phyloP scores from a whole-genome alignment of 1,140 invertebrate species.

The Tetramorium simillimum region DNA sequence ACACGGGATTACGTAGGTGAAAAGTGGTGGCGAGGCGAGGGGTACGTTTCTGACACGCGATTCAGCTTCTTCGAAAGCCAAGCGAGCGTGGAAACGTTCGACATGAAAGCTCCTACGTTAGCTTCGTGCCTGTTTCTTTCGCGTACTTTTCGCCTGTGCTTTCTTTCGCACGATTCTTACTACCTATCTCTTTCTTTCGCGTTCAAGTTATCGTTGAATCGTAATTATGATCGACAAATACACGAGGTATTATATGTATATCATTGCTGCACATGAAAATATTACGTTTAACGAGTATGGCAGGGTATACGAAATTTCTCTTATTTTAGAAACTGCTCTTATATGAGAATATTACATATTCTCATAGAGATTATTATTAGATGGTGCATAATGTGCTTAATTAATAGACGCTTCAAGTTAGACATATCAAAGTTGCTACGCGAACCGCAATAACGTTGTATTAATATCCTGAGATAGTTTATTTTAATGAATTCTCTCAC shows the following conservation, averaged over 20 bases:
- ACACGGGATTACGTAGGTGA: constrained; percentile 62
- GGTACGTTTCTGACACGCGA: constrained; percentile 66
- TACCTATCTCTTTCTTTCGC: neutral
- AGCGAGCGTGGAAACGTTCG: constrained; percentile 66
- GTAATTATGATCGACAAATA: constrained; percentile 22
- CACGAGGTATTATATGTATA: neutral
- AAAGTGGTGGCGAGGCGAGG: constrained; percentile 50
- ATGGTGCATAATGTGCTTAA: neutral
- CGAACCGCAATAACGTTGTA: constrained; percentile 29
- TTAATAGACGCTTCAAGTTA: constrained; percentile 41
- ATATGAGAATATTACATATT: neutral
- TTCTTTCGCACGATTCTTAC: neutral
- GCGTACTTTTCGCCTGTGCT: neutral
- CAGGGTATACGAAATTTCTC: neutral
- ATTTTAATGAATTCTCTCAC: constrained; percentile 50
- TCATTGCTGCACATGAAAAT: neutral
- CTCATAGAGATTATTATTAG: constrained; percentile 17
- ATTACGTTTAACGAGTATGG: neutral
- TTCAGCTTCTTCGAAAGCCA: constrained; percentile 71
- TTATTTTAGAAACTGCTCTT: neutral
- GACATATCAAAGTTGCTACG: constrained; percentile 10
- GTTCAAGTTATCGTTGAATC: neutral
- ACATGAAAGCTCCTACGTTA: constrained; percentile 70
- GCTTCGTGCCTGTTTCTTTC: constrained; percentile 48
- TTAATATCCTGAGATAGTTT: constrained; percentile 45